Evolutionary conservation across 2,113 vertebrate genomes (phyloP).

Genomic region (Gymnorhina tibicen): DNA sequence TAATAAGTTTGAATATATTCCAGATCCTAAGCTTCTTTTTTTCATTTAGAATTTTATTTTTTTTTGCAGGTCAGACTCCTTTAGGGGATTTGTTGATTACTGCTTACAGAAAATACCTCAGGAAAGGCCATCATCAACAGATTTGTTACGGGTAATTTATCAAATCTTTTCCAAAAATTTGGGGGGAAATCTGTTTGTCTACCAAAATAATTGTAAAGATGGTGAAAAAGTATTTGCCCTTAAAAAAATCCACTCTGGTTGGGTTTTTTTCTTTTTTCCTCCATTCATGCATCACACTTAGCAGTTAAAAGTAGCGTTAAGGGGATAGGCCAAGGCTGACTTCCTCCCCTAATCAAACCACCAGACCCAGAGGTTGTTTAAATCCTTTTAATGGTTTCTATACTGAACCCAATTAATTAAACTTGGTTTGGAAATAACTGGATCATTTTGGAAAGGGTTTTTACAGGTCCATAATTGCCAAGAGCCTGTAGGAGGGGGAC

Average conservation of each 20-base stretch:
- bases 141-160: conserved; percentile 89
- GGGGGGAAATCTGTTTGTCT: neutral
- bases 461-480: neutral
- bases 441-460: neutral
- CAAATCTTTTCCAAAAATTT: neutral
- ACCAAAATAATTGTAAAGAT: neutral
- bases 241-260: neutral
- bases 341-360: neutral
- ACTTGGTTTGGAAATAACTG: neutral
- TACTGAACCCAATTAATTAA: neutral
- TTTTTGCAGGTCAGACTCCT: conserved; percentile 86
- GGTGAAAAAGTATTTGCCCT: neutral
- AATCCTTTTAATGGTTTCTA: neutral
- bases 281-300: neutral
- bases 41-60: neutral
- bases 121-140: conserved; percentile 92
- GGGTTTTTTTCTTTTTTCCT: neutral
- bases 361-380: neutral
- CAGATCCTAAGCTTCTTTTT: neutral
- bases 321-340: neutral
- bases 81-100: conserved; percentile 97
- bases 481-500: neutral
- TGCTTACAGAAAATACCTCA: conserved; percentile 99
- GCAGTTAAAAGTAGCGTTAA: neutral
- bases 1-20: neutral